A percentile compares a stretch with the other conserved stretches of the same genome.
Evolutionary conservation across 2,113 vertebrate species (phyloP).

Genomic region (Tetrax tetrax): DNA sequence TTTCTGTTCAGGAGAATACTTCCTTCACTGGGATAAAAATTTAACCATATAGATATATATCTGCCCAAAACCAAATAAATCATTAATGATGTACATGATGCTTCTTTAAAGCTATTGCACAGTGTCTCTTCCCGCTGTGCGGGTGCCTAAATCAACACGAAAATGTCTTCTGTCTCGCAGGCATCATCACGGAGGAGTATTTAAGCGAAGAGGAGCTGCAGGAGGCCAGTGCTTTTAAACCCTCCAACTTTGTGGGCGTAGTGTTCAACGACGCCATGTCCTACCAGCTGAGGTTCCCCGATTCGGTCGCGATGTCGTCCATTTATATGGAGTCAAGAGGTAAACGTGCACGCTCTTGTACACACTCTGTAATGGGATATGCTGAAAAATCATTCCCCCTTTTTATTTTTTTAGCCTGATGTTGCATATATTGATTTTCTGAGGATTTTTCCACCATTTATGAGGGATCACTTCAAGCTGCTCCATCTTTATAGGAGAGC

Average conservation of each 20-base stretch:
- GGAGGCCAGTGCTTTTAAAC: conserved; percentile 59
- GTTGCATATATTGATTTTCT: rapidly evolving
- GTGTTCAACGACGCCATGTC: conserved; percentile 76
- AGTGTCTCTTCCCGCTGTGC: neutral
- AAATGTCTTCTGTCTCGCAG: neutral
- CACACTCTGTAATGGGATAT: rapidly evolving
- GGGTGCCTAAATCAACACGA: rapidly evolving
- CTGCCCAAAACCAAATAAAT: neutral
- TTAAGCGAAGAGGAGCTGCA: conserved; percentile 73
- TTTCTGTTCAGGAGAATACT: neutral
- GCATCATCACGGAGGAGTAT: conserved; percentile 71
- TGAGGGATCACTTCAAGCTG: neutral
- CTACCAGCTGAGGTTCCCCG: conserved; percentile 77
- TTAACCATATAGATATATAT: neutral
- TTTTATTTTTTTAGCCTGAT: too few relatives aligned
- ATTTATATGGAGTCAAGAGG: conserved; percentile 76
- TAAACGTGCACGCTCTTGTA: rapidly evolving
- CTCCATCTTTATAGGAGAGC: neutral
- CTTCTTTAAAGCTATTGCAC: neutral
- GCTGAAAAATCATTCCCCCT: neutral
- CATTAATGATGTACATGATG: neutral
- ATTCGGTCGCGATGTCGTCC: conserved; percentile 68
- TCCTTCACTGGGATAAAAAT: neutral
- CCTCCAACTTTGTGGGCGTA: conserved; percentile 69
- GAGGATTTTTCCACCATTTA: rapidly evolving